These are phyloP conservation scores for Cygnus olor DNA, from an alignment of 2,797 vertebrate genomes.

Conservation along the genomic window DNA sequence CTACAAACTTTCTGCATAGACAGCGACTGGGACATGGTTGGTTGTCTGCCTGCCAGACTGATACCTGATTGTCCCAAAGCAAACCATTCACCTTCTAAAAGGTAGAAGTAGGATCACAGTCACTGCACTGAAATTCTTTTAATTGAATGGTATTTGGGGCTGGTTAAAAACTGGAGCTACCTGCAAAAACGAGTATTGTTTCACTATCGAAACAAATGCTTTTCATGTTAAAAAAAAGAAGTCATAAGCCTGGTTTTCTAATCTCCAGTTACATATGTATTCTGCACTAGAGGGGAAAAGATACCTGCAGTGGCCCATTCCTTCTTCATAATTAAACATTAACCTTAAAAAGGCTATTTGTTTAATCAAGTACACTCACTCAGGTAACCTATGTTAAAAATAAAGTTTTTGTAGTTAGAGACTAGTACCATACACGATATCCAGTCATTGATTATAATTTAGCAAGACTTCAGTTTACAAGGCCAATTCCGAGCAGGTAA, in stretches of 20 bases:
- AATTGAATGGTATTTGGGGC: rapidly evolving
- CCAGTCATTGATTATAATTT: neutral
- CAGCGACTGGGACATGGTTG: neutral
- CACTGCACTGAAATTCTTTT: neutral
- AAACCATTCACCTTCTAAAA: neutral
- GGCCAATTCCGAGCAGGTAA: neutral
- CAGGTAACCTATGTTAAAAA: neutral
- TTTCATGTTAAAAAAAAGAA: neutral
- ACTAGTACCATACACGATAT: neutral
- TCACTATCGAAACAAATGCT: neutral
- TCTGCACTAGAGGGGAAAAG: neutral
- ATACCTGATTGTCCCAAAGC: neutral
- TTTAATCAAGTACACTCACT: neutral
- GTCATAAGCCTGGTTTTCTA: neutral
- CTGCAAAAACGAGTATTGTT: neutral
- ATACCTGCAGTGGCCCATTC: neutral
- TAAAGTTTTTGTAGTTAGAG: neutral
- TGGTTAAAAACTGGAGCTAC: neutral
- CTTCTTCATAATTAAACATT: neutral
- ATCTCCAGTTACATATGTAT: neutral
- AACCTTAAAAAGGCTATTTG: neutral
- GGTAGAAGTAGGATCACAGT: neutral
- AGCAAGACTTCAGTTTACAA: neutral
- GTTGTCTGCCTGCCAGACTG: neutral
- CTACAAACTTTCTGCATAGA: rapidly evolving